phyloP scores from a whole-genome alignment of 2,888 invertebrate species.

The Metallyticus violacea region DNA sequence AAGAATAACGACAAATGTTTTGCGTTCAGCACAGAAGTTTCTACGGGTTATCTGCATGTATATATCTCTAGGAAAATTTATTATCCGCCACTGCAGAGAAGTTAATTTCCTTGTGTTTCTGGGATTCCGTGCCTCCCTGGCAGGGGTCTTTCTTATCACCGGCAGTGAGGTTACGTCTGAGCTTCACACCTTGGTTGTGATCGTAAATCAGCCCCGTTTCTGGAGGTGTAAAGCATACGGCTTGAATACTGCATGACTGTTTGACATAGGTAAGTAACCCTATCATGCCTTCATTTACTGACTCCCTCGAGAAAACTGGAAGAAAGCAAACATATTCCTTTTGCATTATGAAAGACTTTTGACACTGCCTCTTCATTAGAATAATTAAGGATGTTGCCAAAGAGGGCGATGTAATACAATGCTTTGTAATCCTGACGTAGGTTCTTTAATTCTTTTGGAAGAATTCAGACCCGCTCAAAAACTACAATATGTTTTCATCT shows the following conservation, averaged over 20 bases:
- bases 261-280: background rate
- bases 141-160: background rate
- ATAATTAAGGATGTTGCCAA: too few species aligned
- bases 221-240: too few species aligned
- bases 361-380: too few species aligned
- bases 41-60: background rate
- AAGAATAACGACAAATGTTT: background rate
- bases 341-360: too few species aligned
- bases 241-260: background rate
- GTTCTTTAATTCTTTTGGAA: too few species aligned
- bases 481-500: too few species aligned
- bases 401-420: too few species aligned
- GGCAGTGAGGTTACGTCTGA: background rate
- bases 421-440: too few species aligned
- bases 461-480: too few species aligned
- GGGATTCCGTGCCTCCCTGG: background rate
- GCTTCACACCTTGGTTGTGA: background rate
- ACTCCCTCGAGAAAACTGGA: background rate
- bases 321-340: background rate
- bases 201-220: background rate
- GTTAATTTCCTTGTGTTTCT: background rate
- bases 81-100: background rate
- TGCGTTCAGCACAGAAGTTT: background rate
- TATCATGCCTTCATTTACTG: too few species aligned
- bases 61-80: background rate